Conservation (phyloP, 1,140 invertebrate genomes). For the Eufriesea mexicana region DNA sequence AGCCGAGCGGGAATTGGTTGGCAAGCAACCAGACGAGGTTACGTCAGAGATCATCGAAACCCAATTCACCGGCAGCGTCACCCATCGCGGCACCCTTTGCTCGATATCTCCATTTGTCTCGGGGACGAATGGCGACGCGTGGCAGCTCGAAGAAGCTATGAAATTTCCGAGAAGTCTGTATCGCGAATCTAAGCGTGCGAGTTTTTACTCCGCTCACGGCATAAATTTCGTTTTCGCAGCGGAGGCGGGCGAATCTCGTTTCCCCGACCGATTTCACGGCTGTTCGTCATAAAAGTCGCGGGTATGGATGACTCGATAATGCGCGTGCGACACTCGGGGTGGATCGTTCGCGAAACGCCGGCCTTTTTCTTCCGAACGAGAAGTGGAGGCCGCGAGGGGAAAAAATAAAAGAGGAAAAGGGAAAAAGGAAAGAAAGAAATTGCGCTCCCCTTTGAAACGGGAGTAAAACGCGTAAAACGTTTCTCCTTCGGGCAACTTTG, state of each 20-base stretch:
- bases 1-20: too few species aligned
- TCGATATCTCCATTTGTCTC: too few species aligned
- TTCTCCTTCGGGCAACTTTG: slow-evolving; percentile 18
- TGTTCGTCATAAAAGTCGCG: not conserved
- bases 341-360: not conserved
- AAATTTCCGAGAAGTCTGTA: not conserved
- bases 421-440: not conserved
- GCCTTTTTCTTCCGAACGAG: not conserved
- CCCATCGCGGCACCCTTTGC: too few species aligned
- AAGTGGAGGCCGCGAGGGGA: not conserved
- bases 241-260: not conserved
- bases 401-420: too few species aligned
- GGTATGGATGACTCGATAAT: not conserved
- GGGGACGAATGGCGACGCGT: too few species aligned
- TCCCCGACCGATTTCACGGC: not conserved
- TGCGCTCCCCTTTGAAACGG: not conserved
- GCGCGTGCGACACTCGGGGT: not conserved
- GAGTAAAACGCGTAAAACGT: slow-evolving; percentile 12
- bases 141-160: not conserved
- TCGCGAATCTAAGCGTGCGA: not conserved
- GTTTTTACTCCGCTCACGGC: not conserved
- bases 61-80: too few species aligned
- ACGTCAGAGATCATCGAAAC: too few species aligned
- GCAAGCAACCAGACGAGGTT: too few species aligned
- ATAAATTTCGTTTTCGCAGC: not conserved